Percentiles rank a stretch among this genome's conserved stretches.
phyloP scores from a whole-genome alignment of 2,888 invertebrate genomes.

The Drosophila falleni region DNA sequence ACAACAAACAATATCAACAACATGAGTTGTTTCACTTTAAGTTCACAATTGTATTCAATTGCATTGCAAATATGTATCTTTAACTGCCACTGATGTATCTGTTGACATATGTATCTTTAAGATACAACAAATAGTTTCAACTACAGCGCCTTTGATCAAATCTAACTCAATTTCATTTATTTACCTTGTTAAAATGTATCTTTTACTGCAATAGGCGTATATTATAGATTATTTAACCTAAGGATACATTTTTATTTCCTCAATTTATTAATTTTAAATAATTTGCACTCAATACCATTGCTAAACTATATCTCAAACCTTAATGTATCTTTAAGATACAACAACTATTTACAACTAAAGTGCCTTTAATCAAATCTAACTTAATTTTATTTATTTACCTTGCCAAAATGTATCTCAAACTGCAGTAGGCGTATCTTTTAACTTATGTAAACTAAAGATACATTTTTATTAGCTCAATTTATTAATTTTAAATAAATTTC shows the following conservation, averaged over 20 bases:
- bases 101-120: neutral
- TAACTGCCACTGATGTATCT: neutral
- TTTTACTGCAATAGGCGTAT: neutral
- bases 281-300: neutral
- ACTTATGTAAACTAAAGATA: neutral
- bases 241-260: neutral
- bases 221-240: neutral
- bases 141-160: too few species aligned
- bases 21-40: constrained; percentile 12
- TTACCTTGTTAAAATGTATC: neutral
- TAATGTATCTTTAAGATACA: constrained; percentile 11
- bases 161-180: neutral
- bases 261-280: too few species aligned
- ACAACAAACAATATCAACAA: neutral
- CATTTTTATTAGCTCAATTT: neutral
- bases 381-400: neutral
- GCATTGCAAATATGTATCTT: neutral
- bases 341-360: neutral
- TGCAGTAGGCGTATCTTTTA: neutral
- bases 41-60: constrained; percentile 1
- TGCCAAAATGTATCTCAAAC: neutral
- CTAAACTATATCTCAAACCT: neutral
- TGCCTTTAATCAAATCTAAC: too few species aligned
- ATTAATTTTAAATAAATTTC: too few species aligned
- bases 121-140: neutral